A percentile compares a stretch with the other conserved stretches of the same genome.
These are phyloP conservation scores for Halichondria panicea DNA, from an alignment of 37 sponge, comb jelly and placozoan species.

Conservation along the genomic window DNA sequence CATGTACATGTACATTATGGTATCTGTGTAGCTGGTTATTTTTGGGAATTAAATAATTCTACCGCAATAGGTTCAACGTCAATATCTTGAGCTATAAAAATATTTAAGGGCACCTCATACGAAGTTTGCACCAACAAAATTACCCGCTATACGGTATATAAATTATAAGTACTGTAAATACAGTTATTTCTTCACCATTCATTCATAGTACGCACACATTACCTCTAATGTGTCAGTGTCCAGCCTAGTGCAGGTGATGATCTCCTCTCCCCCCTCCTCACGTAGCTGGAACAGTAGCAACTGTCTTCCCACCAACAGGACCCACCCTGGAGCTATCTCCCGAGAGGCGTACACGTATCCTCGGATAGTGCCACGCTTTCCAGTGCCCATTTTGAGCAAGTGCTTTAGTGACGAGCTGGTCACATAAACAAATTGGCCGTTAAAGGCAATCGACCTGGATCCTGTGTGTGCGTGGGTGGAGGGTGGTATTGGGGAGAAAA, in stretches of 20 bases:
- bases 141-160: too few relatives aligned
- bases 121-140: too few relatives aligned
- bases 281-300: slow-evolving; percentile 1
- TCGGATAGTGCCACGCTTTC: slow-evolving; percentile 66
- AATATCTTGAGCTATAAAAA: too few relatives aligned
- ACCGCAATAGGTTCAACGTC: too few relatives aligned
- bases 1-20: too few relatives aligned
- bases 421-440: slow-evolving; percentile 77
- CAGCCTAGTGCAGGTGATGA: slow-evolving; percentile 15
- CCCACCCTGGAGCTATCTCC: slow-evolving; percentile 60
- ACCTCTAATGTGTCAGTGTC: slow-evolving; percentile 36
- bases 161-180: neutral
- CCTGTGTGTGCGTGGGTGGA: too few relatives aligned
- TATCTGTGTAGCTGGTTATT: too few relatives aligned
- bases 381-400: slow-evolving; percentile 75
- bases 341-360: slow-evolving; percentile 44
- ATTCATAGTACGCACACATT: neutral
- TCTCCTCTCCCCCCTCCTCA: slow-evolving; percentile 1
- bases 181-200: neutral
- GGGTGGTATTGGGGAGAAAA: too few relatives aligned
- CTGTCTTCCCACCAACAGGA: slow-evolving; percentile 13
- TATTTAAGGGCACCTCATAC: too few relatives aligned
- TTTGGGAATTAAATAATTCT: too few relatives aligned
- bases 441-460: slow-evolving; percentile 62
- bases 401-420: slow-evolving; percentile 52